Evolutionary conservation across 2,797 vertebrate species (phyloP).

Genomic region (Amniataba percoides): DNA sequence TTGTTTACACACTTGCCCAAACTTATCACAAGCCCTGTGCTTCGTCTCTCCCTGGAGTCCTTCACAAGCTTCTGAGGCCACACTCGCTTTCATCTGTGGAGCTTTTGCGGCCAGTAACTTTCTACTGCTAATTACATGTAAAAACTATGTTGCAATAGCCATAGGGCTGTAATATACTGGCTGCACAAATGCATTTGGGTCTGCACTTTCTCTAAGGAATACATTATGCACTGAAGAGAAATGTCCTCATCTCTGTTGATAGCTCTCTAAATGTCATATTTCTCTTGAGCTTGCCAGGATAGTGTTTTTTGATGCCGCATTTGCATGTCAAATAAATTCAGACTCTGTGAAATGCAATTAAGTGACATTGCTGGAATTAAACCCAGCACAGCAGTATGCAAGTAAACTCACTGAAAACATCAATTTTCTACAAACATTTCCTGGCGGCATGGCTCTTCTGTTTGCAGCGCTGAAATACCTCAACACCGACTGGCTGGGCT

Average conservation of each 20-base stretch:
- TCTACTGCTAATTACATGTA: constrained; percentile 34
- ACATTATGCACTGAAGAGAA: not conserved
- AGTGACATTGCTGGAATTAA: not conserved
- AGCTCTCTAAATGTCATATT: not conserved
- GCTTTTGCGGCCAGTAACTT: constrained; percentile 18
- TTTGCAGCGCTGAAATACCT: not conserved
- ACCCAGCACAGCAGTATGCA: not conserved
- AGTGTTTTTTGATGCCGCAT: not conserved
- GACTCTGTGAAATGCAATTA: not conserved
- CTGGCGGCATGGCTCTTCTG: not conserved
- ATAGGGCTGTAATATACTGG: not conserved
- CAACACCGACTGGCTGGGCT: not conserved
- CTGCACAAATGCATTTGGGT: not conserved
- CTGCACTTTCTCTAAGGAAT: not conserved
- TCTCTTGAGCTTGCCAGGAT: not conserved
- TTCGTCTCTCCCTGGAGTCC: constrained; percentile 35
- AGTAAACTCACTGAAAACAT: not conserved
- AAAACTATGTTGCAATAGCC: constrained; percentile 20
- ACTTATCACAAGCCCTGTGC: constrained; percentile 52
- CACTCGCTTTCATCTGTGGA: constrained; percentile 49
- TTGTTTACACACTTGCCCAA: constrained; percentile 72
- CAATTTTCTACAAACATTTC: not conserved
- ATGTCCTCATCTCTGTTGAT: not conserved
- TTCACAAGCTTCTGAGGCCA: constrained; percentile 33
- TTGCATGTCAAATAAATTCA: constrained; percentile 5